phyloP scores from a whole-genome alignment of 2,113 vertebrate genomes.

The Cepphus grylle region DNA sequence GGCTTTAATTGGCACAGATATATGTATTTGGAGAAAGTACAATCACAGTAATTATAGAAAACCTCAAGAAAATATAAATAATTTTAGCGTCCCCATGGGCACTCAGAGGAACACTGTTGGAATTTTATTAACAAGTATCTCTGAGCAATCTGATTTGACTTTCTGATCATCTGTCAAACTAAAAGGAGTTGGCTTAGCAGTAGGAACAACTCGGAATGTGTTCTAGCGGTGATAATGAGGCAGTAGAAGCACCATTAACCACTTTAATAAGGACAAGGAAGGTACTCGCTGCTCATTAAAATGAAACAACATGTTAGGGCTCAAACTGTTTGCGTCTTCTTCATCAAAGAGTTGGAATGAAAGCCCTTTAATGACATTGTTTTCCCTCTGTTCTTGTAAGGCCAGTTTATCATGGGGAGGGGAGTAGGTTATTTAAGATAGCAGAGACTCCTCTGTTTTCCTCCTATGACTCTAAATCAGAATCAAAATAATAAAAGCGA shows the following conservation, averaged over 20 bases:
- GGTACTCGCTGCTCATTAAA: slow-evolving; percentile 73
- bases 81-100: slow-evolving; percentile 41
- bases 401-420: background rate
- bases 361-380: slow-evolving; percentile 44
- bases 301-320: slow-evolving; percentile 63
- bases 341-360: slow-evolving; percentile 70
- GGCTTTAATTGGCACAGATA: slow-evolving; percentile 57
- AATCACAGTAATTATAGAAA: slow-evolving; percentile 65
- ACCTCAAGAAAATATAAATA: slow-evolving; percentile 68
- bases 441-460: slow-evolving; percentile 15
- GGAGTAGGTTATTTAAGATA: background rate
- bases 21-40: slow-evolving; percentile 60
- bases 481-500: background rate
- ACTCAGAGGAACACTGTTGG: slow-evolving; percentile 50
- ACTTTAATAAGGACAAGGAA: slow-evolving; percentile 74
- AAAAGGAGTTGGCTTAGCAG: slow-evolving; percentile 64
- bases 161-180: slow-evolving; percentile 73
- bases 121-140: slow-evolving; percentile 73
- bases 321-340: slow-evolving; percentile 72
- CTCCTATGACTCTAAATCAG: background rate
- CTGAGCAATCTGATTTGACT: slow-evolving; percentile 73
- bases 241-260: slow-evolving; percentile 71
- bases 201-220: slow-evolving; percentile 31
- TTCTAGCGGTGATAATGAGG: slow-evolving; percentile 71
- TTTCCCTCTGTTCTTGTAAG: slow-evolving; percentile 41